Evolutionary conservation across 1,140 invertebrate species (phyloP).

Genomic region (Drosophila pseudoobscura): DNA sequence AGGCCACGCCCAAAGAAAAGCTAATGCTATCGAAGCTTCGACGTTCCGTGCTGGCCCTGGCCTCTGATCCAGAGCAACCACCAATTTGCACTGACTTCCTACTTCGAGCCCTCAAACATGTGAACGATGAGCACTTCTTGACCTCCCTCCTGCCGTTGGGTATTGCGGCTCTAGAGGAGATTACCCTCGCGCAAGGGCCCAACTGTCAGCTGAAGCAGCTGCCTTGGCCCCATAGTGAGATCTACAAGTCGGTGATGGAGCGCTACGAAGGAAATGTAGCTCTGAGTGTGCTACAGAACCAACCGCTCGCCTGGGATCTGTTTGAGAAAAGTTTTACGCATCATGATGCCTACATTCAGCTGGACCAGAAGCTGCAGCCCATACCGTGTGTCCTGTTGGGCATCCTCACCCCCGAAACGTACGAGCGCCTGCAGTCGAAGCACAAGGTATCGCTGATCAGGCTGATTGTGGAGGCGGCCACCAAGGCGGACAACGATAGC

Average conservation of each 20-base stretch:
- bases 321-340: slow-evolving; percentile 54
- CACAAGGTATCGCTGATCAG: slow-evolving; percentile 82
- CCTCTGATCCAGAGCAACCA: slow-evolving; percentile 41
- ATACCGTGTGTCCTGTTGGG: slow-evolving; percentile 68
- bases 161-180: slow-evolving; percentile 46
- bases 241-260: slow-evolving; percentile 60
- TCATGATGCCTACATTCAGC: slow-evolving; percentile 52
- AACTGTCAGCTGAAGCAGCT: slow-evolving; percentile 49
- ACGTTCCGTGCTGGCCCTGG: slow-evolving; percentile 28
- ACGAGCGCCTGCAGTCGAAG: slow-evolving; percentile 83
- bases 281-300: slow-evolving; percentile 32
- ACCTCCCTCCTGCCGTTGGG: slow-evolving; percentile 83
- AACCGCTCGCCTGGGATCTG: slow-evolving; percentile 63
- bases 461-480: slow-evolving; percentile 84
- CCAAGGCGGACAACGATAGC: slow-evolving; percentile 84
- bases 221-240: slow-evolving; percentile 55
- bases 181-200: neutral
- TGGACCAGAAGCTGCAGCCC: slow-evolving; percentile 61
- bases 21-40: slow-evolving; percentile 47
- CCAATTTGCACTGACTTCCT: slow-evolving; percentile 48
- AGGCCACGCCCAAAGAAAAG: slow-evolving; percentile 28
- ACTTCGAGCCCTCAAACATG: slow-evolving; percentile 84
- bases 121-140: slow-evolving; percentile 84
- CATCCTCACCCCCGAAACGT: slow-evolving; percentile 85
- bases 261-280: slow-evolving; percentile 58